Conservation (phyloP, 2,113 vertebrate genomes). For the Scytalopus superciliaris region DNA sequence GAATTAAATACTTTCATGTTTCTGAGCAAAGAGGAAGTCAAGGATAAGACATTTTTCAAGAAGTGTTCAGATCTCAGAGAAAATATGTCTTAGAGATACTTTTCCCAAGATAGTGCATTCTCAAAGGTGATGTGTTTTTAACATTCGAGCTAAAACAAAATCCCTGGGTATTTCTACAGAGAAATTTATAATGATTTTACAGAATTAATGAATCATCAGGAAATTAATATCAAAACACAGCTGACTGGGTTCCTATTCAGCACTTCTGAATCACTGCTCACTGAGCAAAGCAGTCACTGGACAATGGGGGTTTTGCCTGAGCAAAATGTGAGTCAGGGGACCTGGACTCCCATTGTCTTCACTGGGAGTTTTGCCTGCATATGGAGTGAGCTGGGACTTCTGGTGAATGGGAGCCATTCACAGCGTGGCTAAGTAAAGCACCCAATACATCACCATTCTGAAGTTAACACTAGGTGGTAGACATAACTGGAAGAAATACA, state of each 20-base stretch:
- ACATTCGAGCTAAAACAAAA: background rate
- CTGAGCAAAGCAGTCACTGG: slow-evolving; percentile 7
- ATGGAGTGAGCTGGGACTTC: slow-evolving; percentile 24
- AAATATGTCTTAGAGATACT: background rate
- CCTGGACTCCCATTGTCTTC: slow-evolving; percentile 33
- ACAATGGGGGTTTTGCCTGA: slow-evolving; percentile 36
- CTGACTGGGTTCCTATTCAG: slow-evolving; percentile 25
- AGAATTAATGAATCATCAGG: slow-evolving; percentile 7
- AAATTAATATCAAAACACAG: slow-evolving; percentile 43
- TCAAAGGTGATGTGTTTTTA: background rate
- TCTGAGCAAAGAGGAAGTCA: background rate
- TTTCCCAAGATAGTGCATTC: background rate
- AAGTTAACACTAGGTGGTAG: slow-evolving; percentile 53
- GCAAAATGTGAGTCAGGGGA: slow-evolving; percentile 57
- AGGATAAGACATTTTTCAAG: background rate
- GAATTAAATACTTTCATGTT: background rate
- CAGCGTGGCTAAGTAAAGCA: background rate
- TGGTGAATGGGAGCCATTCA: slow-evolving; percentile 37
- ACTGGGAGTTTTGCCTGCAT: slow-evolving; percentile 41
- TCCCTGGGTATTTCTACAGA: background rate
- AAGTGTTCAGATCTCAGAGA: background rate
- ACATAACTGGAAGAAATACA: slow-evolving; percentile 62
- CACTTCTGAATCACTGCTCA: slow-evolving; percentile 32
- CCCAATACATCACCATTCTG: slow-evolving; percentile 46
- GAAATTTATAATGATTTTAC: background rate